phyloP scores from a whole-genome alignment of 2,888 invertebrate genomes.

The Rhopalosiphum nymphaeae region DNA sequence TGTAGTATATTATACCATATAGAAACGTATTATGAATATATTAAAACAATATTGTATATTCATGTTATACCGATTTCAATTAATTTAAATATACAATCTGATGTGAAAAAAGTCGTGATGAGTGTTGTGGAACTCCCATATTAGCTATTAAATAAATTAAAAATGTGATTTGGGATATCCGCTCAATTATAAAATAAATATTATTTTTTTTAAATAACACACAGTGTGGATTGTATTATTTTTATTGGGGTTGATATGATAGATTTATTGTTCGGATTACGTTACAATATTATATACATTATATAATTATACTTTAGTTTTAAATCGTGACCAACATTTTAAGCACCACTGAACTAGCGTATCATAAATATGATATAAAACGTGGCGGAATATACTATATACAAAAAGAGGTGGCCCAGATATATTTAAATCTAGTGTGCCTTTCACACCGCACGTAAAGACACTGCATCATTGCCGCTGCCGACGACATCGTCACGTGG shows the following conservation, averaged over 20 bases:
- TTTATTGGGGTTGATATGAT: background rate
- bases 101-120: background rate
- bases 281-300: background rate
- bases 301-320: background rate
- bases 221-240: background rate
- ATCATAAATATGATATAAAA: conserved; percentile 50
- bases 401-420: conserved; percentile 52
- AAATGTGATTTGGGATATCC: background rate
- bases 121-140: background rate
- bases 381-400: conserved; percentile 17
- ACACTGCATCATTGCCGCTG: background rate
- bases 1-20: background rate
- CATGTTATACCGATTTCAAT: background rate
- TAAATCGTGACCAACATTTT: background rate
- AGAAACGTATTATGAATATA: background rate
- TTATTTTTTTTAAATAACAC: background rate
- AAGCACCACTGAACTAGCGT: conserved; percentile 43
- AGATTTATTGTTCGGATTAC: conserved; percentile 6
- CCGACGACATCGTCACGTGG: conserved; percentile 25
- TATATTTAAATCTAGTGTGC: conserved; percentile 61
- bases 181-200: background rate
- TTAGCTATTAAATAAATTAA: background rate
- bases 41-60: background rate
- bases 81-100: background rate
- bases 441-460: conserved; percentile 50